Evolutionary conservation across 2,113 vertebrate genomes (phyloP), one percentile per base, ranked within the genome.

Genomic region (Gnathonemus echidnorhynchus): DNA sequence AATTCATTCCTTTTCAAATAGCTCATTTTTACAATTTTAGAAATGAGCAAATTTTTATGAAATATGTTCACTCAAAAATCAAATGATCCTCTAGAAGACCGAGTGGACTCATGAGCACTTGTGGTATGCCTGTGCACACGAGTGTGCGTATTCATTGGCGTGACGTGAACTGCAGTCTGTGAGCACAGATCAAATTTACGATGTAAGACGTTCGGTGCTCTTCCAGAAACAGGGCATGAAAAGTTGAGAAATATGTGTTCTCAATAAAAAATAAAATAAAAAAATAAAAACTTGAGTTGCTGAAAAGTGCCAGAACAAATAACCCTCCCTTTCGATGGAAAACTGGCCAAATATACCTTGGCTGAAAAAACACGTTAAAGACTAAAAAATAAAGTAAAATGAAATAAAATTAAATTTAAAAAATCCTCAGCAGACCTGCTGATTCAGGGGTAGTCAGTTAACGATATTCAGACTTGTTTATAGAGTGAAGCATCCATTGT

Each of bases 231-330:
- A 21, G 62, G 74, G 66, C 70, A 52, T 74, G 88, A 83, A 52
- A 80, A 83, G 88, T 27, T 53, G 74, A 27, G 74, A 83, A 83
- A 52, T 52, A 89, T 50, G 88, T 24, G 46, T 83, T 50, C 46
- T 48, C 70, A 83, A 89, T 89, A 89, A 89, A 89, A 77, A 89
- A 89, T 50, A 24, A 52, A 87, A 85, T 42, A 17, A 84, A 84
- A 27, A 74, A 48, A 85, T 46, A 50, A 86, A 31, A 74, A 74
- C 50, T 31, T n/a, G 88, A 83, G 70, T 53, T 84, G 77, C 74
- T 39, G 17, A 24, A 62, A 88, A 88, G 13, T 27, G 70, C 88
- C 88, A 89, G 88, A 46, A 89, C 74, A 84, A 89, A 84, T 31
- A 89, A 89, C 35, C 45, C 48, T 53, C 27, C 70, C 15, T 80